A percentile compares a stretch with the other conserved stretches of the same genome.
Evolutionary conservation across 2,113 vertebrate species (phyloP).

Genomic region (Todiramphus saurophagus): DNA sequence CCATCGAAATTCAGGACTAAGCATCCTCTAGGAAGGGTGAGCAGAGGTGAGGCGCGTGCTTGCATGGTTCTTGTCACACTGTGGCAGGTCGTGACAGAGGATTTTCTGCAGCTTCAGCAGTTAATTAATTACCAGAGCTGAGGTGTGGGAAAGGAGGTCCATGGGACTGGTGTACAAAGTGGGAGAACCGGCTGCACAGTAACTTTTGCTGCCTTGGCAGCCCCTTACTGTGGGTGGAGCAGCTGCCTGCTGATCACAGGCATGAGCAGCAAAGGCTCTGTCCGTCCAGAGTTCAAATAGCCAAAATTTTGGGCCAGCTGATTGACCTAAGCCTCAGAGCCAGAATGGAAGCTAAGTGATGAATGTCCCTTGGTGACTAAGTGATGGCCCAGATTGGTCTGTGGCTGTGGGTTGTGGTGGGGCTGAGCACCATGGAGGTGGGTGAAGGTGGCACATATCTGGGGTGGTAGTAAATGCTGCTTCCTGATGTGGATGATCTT

Average conservation of each 20-base stretch:
- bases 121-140: neutral
- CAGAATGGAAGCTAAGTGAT: neutral
- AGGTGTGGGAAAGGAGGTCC: neutral
- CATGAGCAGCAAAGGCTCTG: neutral
- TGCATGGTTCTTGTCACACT: neutral
- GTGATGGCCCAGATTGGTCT: neutral
- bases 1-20: neutral
- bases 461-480: neutral
- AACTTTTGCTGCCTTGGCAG: neutral
- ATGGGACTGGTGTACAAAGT: neutral
- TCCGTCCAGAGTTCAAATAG: neutral
- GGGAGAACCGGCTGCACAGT: rapidly evolving
- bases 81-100: neutral
- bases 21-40: neutral
- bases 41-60: neutral
- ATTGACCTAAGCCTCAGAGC: neutral
- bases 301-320: neutral
- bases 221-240: neutral
- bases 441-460: neutral
- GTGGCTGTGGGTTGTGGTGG: rapidly evolving
- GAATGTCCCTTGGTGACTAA: rapidly evolving
- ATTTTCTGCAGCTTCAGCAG: neutral
- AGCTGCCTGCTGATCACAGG: neutral
- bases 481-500: neutral
- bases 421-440: rapidly evolving